Conservation (phyloP, 2,888 invertebrate genomes). For the Drosophila multiciliata region DNA sequence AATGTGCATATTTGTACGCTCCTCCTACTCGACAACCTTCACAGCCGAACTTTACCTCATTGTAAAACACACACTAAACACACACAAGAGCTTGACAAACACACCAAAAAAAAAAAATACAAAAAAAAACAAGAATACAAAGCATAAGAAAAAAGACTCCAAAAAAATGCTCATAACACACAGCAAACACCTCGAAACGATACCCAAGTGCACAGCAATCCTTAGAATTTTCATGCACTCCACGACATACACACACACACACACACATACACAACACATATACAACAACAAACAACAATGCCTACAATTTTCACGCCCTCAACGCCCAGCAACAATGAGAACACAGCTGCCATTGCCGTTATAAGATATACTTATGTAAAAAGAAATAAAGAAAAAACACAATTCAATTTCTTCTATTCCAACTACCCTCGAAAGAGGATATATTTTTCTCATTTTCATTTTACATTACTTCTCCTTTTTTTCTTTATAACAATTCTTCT, state of each 20-base stretch:
- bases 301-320: slow-evolving; percentile 17
- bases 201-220: slow-evolving; percentile 74
- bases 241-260: slow-evolving; percentile 13
- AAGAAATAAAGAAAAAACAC: slow-evolving; percentile 54
- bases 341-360: slow-evolving; percentile 66
- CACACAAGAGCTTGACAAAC: slow-evolving; percentile 57
- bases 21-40: slow-evolving; percentile 62
- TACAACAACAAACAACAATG: slow-evolving; percentile 30
- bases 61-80: slow-evolving; percentile 69
- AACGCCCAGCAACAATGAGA: slow-evolving; percentile 48
- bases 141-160: slow-evolving; percentile 36
- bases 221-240: slow-evolving; percentile 61
- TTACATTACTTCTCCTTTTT: slow-evolving; percentile 5
- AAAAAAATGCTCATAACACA: slow-evolving; percentile 33
- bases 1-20: slow-evolving; percentile 65
- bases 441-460: slow-evolving; percentile 22
- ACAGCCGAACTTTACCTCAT: slow-evolving; percentile 81
- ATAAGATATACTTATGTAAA: slow-evolving; percentile 26
- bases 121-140: slow-evolving; percentile 22
- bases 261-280: slow-evolving; percentile 14
- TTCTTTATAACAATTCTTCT: slow-evolving; percentile 12
- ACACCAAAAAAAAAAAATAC: slow-evolving; percentile 42
- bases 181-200: slow-evolving; percentile 56
- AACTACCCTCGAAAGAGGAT: slow-evolving; percentile 52
- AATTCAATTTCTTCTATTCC: slow-evolving; percentile 79